phyloP scores from a whole-genome alignment of 92 coral and sea anemone species.

The Parazoanthus darwini region DNA sequence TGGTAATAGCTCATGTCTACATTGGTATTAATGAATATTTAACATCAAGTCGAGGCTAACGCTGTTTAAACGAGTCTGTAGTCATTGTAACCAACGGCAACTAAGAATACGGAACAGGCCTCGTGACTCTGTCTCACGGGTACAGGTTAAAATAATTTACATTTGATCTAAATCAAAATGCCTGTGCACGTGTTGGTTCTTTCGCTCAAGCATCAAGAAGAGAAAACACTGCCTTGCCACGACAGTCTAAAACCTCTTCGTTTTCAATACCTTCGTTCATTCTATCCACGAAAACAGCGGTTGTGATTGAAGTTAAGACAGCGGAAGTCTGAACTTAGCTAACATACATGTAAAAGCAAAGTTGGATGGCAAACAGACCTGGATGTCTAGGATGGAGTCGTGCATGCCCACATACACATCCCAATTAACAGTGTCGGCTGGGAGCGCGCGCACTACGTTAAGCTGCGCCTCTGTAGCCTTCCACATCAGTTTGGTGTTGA shows the following conservation, averaged over 20 bases:
- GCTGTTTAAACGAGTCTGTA: too few relatives aligned
- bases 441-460: conserved; percentile 77
- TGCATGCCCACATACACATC: conserved; percentile 93
- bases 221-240: background rate
- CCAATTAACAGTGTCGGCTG: conserved; percentile 78
- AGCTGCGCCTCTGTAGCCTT: conserved; percentile 89
- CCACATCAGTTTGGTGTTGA: conserved; percentile 93
- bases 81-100: too few relatives aligned
- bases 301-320: background rate
- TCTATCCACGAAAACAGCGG: background rate
- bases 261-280: background rate
- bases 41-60: too few relatives aligned
- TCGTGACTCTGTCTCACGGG: too few relatives aligned
- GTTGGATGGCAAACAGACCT: conserved; percentile 54
- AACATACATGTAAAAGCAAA: background rate
- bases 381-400: conserved; percentile 82
- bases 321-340: background rate
- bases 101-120: too few relatives aligned
- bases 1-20: too few relatives aligned
- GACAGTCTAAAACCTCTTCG: too few relatives aligned
- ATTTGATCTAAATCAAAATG: background rate
- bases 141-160: too few relatives aligned
- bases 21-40: too few relatives aligned
- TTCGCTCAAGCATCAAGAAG: background rate
- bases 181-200: background rate